Base-by-base conservation (phyloP, 2,888 invertebrate species). In the Cataglyphis cursor region DNA sequence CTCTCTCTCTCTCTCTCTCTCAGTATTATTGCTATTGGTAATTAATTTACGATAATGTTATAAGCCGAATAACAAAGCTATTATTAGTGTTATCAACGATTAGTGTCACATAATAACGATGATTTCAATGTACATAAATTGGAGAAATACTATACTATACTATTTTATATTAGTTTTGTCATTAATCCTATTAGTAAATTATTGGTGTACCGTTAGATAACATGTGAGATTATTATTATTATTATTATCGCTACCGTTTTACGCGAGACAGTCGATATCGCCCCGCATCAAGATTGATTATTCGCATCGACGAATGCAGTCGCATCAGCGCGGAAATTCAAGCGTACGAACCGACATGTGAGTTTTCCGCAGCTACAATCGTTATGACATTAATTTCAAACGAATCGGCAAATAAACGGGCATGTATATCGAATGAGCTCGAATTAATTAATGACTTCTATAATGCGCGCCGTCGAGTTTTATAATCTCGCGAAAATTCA, bases 361-460 rank as follows among this genome's bases (percentile, higher is more conserved):
- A 78, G 57, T 70, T 70, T 78, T 70, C 78, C 57, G 18, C 21
- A 6, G 15, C 24, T 28, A 68, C 44, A 59, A 70, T 78, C 66
- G 64, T 61, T 44, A 59, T 57, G 48, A 68, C 81, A 73, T 62
- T 73, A 74, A 81, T 81, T 73, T 74, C 62, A 24, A 57, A 51
- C 54, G 59, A 48, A 70, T 70, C 31, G 38, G 65, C n/a, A 41
- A 31, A 57, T 48, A 35, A 31, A 21, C 61, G 41, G 18, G 44
- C 48, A 5, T 6, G 65, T 24, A 38, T 61, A 83, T 57, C 35
- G 73, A 61, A 76, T 75, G 66, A 28, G 66, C 51, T 54, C 51
- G 66, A 87, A 87, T 87, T 87, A 87, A 87, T 87, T 87, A 87
- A 78, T 75, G 62, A 68, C 61, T 68, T 48, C 81, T 78, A 81